Evolutionary conservation across 2,888 invertebrate species (phyloP).

Genomic region (Strigamia maritima): DNA sequence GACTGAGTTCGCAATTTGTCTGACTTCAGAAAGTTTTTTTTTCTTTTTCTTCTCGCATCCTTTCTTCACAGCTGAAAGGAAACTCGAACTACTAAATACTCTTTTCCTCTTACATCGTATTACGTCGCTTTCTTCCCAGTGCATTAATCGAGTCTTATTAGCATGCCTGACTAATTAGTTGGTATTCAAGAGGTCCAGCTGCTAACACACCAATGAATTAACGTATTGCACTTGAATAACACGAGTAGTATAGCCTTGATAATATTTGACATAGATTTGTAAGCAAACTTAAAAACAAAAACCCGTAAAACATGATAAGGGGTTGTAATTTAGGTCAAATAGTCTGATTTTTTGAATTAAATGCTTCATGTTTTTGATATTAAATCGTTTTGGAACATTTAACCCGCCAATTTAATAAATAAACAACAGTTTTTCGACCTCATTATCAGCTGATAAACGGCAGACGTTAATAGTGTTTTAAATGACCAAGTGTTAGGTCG

Average conservation of each 20-base stretch:
- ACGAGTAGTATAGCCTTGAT: not conserved
- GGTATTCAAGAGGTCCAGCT: not conserved
- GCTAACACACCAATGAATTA: not conserved
- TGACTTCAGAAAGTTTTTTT: not conserved
- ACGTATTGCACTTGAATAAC: conserved; percentile 2
- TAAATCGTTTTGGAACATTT: too few species aligned
- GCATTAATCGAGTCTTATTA: not conserved
- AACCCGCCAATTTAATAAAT: too few species aligned
- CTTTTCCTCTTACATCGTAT: not conserved
- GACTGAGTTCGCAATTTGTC: conserved; percentile 5
- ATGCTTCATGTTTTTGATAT: too few species aligned
- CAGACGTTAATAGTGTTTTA: too few species aligned
- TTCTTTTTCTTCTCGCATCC: not conserved
- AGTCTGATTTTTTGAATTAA: too few species aligned
- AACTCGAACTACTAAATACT: not conserved
- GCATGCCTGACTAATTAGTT: conserved; percentile 4
- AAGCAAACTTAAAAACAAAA: too few species aligned
- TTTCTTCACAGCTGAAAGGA: conserved; percentile 17
- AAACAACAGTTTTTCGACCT: too few species aligned
- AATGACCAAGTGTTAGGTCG: too few species aligned
- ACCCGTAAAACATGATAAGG: too few species aligned
- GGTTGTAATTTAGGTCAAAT: too few species aligned
- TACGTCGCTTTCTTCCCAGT: not conserved
- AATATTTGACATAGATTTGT: not conserved
- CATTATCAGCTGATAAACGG: too few species aligned